Base-by-base conservation (phyloP, 2,888 invertebrate genomes). In the Aphidius colemani region DNA sequence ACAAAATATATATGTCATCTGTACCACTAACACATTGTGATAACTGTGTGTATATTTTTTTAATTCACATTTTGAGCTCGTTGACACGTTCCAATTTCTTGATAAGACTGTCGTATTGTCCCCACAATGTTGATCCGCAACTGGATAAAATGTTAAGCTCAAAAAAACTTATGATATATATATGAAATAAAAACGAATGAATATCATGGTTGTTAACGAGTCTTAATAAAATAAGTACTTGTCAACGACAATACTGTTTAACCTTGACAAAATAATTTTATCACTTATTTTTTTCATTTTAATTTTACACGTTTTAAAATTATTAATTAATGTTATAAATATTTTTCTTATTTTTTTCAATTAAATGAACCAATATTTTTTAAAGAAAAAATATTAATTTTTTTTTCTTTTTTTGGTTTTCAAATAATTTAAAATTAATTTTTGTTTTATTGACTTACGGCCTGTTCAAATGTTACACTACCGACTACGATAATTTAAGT, bases 211-310 rank as follows among this genome's bases (percentile, higher is more conserved):
- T 69, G 77, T 78, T 82, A 82, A 82, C 78, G 72, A 81, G 81
- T 74, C 82, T 81, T 82, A 81, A 82, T 82, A 81, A 77, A 81
- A 81, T 82, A 82, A 82, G 78, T 82, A 80, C 80, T 77, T 74
- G 75, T 69, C 30, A 30, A 30, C 30, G 30, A 30, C 5, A 73
- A 72, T 70, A 71, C 30, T 13, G 55, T 69, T 72, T 75, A 79
- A 78, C 81, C 81, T 81, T 81, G 80, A 76, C 72, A 69, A 74
- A 70, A 58, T 49, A 50, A 13, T 44, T 72, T 73, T 69, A 59
- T 73, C 68, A 73, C 69, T 68, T 69, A 11, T 66, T 63, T 63
- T 46, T 65, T 66, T 46, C 63, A 41, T 9, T 53, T 45, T 3
- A 18, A 11, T 59, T 30, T 50, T 6, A 9, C 1, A 30, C 0